Conservation (phyloP, 1,140 invertebrate genomes). For the Lanistes nyassanus region DNA sequence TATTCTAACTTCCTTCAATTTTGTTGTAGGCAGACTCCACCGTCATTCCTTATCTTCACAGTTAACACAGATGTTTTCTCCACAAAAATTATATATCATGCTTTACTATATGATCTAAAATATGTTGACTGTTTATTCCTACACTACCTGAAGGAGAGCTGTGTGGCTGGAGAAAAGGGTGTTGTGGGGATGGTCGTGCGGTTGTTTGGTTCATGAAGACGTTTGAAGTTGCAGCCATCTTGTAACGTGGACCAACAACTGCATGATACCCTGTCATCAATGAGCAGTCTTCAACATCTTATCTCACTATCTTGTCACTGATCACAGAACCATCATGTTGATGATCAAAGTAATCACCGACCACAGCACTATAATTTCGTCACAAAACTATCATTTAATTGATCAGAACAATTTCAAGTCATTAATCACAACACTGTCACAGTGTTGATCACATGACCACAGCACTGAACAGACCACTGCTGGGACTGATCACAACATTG, state of each 20-base stretch:
- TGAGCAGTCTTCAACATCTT: too few species aligned
- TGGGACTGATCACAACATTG: too few species aligned
- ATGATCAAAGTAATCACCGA: not conserved
- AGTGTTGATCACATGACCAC: not conserved
- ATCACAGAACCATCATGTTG: too few species aligned
- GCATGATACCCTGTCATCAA: conserved; percentile 47
- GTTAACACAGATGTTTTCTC: not conserved
- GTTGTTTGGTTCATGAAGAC: conserved; percentile 31
- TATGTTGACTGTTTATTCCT: not conserved
- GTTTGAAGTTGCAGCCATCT: conserved; percentile 33
- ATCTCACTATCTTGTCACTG: too few species aligned
- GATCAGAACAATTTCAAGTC: not conserved
- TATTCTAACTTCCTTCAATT: not conserved
- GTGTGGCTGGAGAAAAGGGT: conserved; percentile 29
- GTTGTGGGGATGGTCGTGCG: conserved; percentile 1
- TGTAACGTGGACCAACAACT: conserved; percentile 47
- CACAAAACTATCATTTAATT: not conserved
- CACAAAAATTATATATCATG: not conserved
- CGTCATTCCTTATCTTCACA: not conserved
- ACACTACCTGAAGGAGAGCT: conserved; percentile 7
- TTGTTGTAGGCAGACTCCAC: not conserved
- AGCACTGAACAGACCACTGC: too few species aligned
- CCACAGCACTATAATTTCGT: not conserved
- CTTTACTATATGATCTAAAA: not conserved
- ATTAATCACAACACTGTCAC: not conserved